Base-by-base conservation (phyloP, 2,113 vertebrate species). In the Drymodes brunneopygia region DNA sequence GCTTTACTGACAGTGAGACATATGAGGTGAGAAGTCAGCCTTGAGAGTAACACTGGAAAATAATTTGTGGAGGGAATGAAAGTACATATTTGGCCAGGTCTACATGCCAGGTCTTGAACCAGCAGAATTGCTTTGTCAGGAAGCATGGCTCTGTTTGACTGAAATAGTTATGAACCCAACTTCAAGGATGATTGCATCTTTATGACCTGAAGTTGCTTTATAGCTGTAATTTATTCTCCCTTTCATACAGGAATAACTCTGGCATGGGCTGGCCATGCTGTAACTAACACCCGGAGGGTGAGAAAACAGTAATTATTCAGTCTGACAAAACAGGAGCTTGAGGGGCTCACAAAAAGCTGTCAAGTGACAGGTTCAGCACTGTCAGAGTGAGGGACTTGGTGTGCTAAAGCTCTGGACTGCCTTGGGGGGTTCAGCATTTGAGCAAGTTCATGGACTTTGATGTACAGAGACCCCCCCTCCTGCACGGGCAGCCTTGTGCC, bases 121-220 rank as follows among this genome's bases (percentile, higher is more conserved):
- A 91, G 78, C 42, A 79, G 85, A 72, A 54, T 9, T 77, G 35
- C 88, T 92, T 73, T 85, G 94, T 81, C 58, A 88, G 64, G 64
- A 67, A 92, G 50, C 9, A 47, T 71, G 36, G 27, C 16, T 91
- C 73, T 82, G 53, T 87, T 95, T 91, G 78, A 73, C 42, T 77
- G 84, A 94, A 91, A 65, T 21, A 75, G 40, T 77, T 87, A 70
- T 4, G 64, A 93, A 71, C 73, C 73, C 74, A 78, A 7, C 72
- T 92, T 86, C 50, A 65, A 86, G 79, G n/a, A 50, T 88, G 67
- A 93, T 85, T 96, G 50, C 75, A 90, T 90, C 79, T 96, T 90
- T 94, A 90, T 73, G 64, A 64, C 62, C 67, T 92, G 88, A 77
- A 95, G 73, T 81, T 90, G 38, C 75, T 78, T 95, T 88, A 86